Conservation (phyloP, 2,888 invertebrate species). For the Pseudococcus viburni region DNA sequence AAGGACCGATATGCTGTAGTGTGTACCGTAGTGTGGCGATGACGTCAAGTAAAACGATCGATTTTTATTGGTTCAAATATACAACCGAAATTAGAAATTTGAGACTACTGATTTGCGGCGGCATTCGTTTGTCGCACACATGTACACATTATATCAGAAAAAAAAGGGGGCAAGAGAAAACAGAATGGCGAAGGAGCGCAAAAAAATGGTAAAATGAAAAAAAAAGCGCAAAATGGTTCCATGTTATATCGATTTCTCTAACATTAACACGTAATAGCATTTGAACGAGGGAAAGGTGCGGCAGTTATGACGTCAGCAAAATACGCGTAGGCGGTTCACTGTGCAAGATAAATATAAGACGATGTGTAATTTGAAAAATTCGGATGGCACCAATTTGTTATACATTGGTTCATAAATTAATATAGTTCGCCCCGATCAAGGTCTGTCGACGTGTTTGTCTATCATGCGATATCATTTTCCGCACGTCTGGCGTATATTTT, state of each 20-base stretch:
- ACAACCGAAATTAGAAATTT: slow-evolving; percentile 57
- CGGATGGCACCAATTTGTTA: slow-evolving; percentile 51
- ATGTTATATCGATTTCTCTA: slow-evolving; percentile 53
- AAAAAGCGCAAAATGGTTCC: slow-evolving; percentile 38
- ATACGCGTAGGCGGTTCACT: slow-evolving; percentile 47
- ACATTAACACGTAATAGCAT: slow-evolving; percentile 55
- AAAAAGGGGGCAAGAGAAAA: background rate
- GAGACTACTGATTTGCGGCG: slow-evolving; percentile 55
- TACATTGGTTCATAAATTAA: slow-evolving; percentile 49
- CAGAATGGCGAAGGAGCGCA: background rate
- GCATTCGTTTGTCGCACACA: slow-evolving; percentile 49
- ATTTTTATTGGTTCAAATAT: slow-evolving; percentile 53
- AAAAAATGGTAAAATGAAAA: slow-evolving; percentile 41
- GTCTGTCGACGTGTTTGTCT: slow-evolving; percentile 39
- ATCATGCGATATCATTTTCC: slow-evolving; percentile 27
- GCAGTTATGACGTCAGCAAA: slow-evolving; percentile 51
- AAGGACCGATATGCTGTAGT: slow-evolving; percentile 16
- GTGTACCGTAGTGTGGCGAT: background rate
- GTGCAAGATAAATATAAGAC: slow-evolving; percentile 49
- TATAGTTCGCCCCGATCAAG: slow-evolving; percentile 28
- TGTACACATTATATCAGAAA: background rate
- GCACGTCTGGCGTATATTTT: background rate
- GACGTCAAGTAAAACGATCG: slow-evolving; percentile 58
- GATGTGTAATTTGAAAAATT: slow-evolving; percentile 54
- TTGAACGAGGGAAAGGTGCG: slow-evolving; percentile 38